A percentile compares a stretch with the other conserved stretches of the same genome.
phyloP scores from a whole-genome alignment of 2,113 vertebrate genomes.

The Megaleporinus macrocephalus region DNA sequence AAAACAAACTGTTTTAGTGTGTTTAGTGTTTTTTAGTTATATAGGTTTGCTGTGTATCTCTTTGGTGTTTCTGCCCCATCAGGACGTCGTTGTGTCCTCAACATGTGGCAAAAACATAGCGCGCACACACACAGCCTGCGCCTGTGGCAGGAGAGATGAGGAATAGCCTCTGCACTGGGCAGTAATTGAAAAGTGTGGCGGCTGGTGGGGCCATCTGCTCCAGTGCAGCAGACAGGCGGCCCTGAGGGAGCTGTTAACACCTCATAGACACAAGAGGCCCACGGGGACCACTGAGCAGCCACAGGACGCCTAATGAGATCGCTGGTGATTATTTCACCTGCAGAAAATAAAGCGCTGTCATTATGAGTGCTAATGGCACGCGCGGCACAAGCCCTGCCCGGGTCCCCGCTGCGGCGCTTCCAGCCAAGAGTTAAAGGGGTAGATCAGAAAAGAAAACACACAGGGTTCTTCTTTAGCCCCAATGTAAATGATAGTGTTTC shows the following conservation, averaged over 20 bases:
- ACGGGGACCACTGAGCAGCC: slow-evolving; percentile 58
- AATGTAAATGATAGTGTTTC: no score
- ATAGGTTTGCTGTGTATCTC: no score
- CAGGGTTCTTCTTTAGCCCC: no score
- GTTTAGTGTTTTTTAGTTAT: no score
- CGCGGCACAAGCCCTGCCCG: neutral
- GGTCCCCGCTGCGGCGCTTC: neutral
- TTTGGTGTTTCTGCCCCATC: no score
- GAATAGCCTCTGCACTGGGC: slow-evolving; percentile 68
- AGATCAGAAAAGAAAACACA: no score
- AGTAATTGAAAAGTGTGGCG: slow-evolving; percentile 79
- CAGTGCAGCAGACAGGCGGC: slow-evolving; percentile 67
- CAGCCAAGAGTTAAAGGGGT: neutral
- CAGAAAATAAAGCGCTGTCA: slow-evolving; percentile 61
- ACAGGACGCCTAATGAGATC: slow-evolving; percentile 72
- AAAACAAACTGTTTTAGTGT: no score
- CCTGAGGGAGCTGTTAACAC: slow-evolving; percentile 87
- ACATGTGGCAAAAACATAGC: neutral
- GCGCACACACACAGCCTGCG: neutral
- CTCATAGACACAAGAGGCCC: slow-evolving; percentile 87
- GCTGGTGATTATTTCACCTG: slow-evolving; percentile 68
- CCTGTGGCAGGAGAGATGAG: slow-evolving; percentile 65
- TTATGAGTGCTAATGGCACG: slow-evolving; percentile 52
- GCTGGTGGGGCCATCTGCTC: slow-evolving; percentile 75
- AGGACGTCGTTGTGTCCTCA: no score